A percentile compares a stretch with the other conserved stretches of the same genome.
Evolutionary conservation across 2,113 vertebrate species (phyloP).

Genomic region (Siniperca knerii): DNA sequence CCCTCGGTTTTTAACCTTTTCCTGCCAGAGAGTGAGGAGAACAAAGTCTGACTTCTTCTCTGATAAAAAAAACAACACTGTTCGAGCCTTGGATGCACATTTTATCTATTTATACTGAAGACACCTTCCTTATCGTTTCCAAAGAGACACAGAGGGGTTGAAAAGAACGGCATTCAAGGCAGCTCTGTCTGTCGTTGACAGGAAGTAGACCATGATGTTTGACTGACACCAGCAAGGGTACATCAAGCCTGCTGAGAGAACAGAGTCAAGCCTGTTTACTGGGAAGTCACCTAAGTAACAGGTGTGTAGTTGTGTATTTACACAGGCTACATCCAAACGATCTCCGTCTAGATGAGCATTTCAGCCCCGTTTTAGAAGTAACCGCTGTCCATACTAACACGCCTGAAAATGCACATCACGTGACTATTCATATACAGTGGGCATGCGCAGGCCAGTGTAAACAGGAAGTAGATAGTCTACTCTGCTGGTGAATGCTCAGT

Average conservation of each 20-base stretch:
- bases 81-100: not conserved
- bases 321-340: too few relatives aligned
- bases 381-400: too few relatives aligned
- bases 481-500: too few relatives aligned
- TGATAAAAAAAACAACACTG: conserved; percentile 23
- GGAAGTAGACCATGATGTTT: conserved; percentile 5
- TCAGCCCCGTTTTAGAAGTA: too few relatives aligned
- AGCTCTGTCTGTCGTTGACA: not conserved
- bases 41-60: conserved; percentile 41
- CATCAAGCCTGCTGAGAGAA: not conserved
- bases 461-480: too few relatives aligned
- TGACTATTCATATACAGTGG: too few relatives aligned
- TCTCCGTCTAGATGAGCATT: too few relatives aligned
- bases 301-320: not conserved
- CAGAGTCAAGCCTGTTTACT: not conserved
- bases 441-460: too few relatives aligned
- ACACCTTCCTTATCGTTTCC: not conserved
- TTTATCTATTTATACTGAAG: conserved; percentile 26
- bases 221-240: conserved; percentile 9
- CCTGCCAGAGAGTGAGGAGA: conserved; percentile 34
- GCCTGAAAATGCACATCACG: too few relatives aligned
- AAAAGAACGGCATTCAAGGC: not conserved
- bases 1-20: conserved; percentile 58
- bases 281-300: not conserved
- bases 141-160: not conserved